Base-by-base conservation (phyloP, 2,888 invertebrate genomes). In the Epiblema foenella region DNA sequence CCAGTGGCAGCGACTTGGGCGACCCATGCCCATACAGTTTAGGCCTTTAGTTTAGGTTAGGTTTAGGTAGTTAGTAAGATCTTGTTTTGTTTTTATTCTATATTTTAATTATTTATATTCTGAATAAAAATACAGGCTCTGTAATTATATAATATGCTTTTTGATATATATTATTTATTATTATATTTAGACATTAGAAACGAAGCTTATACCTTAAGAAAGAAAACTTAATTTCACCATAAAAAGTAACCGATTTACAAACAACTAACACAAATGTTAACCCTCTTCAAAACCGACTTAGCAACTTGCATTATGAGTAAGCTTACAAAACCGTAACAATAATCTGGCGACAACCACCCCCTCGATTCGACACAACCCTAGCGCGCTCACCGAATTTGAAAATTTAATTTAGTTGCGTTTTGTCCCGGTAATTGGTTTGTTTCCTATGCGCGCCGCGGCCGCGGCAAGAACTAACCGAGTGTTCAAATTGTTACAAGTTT, bases 401-500 rank as follows among this genome's bases (percentile, higher is more conserved):
- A 90, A 92, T 93, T 89, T 91, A 91, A 93, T 93, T 90, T 90
- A 90, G 88, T 85, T 85, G 83, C 86, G 88, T 87, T 90, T 90
- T 93, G 91, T 91, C 85, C 86, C 76, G 75, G 83, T 92, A 91
- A 93, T 92, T 93, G 93, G 93, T 93, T 92, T 91, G 91, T 92
- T 91, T 87, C 86, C 85, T 80, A 81, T 83, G 87, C 85, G 87
- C 60, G 37, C 29, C 52, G 59, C n/a, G n/a, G n/a, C n/a, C n/a
- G n/a, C n/a, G 18, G 66, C 66, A 17, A 51, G 51, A 20, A 63
- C 51, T 18, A 51, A 51, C 62, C 8, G 49, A 51, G 8, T 42
- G 15, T 24, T 12, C 15, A 52, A 24, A 54, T 20, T 52, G 39
- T 54, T 33, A 33, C n/a, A 60, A 62, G 42, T 62, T 62, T 29